Evolutionary conservation across 1,140 invertebrate genomes (phyloP), one percentile per base, ranked within the genome.

Genomic region (Drosophila ercepeae): DNA sequence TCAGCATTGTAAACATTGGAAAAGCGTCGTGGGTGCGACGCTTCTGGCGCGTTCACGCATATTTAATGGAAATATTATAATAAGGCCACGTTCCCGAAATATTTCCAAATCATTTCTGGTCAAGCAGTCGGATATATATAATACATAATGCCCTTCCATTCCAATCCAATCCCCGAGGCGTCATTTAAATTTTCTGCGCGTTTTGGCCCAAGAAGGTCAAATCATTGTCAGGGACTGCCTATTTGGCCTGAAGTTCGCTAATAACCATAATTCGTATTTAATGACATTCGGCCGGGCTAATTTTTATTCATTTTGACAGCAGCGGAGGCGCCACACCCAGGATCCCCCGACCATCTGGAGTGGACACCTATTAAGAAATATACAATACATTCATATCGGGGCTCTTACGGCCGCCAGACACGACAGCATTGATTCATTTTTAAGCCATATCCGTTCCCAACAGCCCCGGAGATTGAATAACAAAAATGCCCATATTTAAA

Each of bases 261-360:
- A 74, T 74, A 74, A 74, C 70, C 70, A 65, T 74, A 74, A 74
- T 74, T 74, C 74, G 44, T 73, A 64, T 73, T 73, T 74, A 74
- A 74, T 74, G 70, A 74, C 69, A 73, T 73, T 63, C 59, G 41
- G 18, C 49, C 41, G n/a, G 50, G 50, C 63, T 67, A 69, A 55
- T 55, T 55, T 19, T 53, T 42, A 53, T 65, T 65, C 61, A 64
- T 64, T 65, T 32, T 8, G 29, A 34, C 36, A n/a, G n/a, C n/a
- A n/a, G n/a, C n/a, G 14, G 36, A 5, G 13, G 1, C 3, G 64
- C 4, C 55, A 42, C 58, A 42, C 69, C 69, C 58, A 53, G 49
- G 54, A 39, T 39, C 13, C 29, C 29, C 29, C 6, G 29, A 71
- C 48, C 69, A 61, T 42, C 27, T 51, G 18, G 57, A 72, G 49